phyloP scores from a whole-genome alignment of 1,140 invertebrate species.

The Ctenoplectra terminalis region DNA sequence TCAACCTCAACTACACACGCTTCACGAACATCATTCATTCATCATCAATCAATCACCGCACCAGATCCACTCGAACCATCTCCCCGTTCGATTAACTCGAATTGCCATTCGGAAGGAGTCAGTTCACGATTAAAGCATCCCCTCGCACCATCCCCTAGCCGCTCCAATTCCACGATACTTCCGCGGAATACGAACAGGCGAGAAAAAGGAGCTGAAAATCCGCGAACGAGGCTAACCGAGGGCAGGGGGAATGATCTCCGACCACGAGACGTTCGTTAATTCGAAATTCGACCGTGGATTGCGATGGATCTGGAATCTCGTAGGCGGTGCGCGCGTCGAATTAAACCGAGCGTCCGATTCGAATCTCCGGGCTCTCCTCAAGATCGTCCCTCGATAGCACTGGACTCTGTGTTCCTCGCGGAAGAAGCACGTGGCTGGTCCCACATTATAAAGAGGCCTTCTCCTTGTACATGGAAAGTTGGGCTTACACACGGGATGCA shows the following conservation, averaged over 20 bases:
- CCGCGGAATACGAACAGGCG: background rate
- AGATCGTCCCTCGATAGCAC: background rate
- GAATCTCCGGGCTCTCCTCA: background rate
- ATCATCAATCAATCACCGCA: background rate
- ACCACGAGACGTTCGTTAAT: conserved; percentile 16
- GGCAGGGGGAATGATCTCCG: background rate
- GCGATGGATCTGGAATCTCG: background rate
- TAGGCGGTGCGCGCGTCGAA: background rate
- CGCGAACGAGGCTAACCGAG: background rate
- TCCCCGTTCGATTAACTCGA: background rate
- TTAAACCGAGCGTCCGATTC: conserved; percentile 14
- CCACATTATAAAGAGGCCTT: background rate
- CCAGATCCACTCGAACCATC: background rate
- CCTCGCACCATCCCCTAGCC: no score
- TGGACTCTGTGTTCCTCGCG: background rate
- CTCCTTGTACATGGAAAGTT: conserved; percentile 46
- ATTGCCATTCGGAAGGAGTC: background rate
- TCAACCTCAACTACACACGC: background rate
- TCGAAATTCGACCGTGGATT: background rate
- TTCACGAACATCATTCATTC: background rate
- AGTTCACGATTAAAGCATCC: background rate
- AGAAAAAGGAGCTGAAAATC: background rate
- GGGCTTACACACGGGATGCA: conserved; percentile 26
- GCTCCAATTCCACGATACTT: background rate
- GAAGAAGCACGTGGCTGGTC: conserved; percentile 12